These are phyloP conservation scores for Panurus biarmicus DNA, from an alignment of 2,113 vertebrate genomes.

Conservation along the genomic window DNA sequence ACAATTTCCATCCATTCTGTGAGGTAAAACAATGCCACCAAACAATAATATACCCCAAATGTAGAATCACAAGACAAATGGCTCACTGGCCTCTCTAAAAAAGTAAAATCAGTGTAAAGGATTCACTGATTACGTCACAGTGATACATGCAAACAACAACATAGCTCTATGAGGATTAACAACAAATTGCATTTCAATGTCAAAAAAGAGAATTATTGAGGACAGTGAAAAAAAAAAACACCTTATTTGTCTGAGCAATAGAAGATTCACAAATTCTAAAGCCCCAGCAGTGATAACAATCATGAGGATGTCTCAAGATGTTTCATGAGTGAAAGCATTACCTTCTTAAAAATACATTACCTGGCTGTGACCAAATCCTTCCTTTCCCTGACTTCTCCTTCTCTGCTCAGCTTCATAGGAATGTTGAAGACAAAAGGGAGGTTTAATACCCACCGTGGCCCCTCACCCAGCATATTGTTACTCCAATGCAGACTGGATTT, in stretches of 20 bases:
- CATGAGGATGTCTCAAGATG: neutral
- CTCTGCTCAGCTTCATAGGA: neutral
- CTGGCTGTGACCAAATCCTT: neutral
- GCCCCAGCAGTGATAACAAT: neutral
- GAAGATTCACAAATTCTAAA: neutral
- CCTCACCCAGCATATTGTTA: too few relatives aligned
- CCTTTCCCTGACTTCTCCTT: neutral
- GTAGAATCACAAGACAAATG: neutral
- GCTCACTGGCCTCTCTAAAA: neutral
- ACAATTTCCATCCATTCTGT: neutral
- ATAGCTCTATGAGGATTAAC: neutral
- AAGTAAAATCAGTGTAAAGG: neutral
- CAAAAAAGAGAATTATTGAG: neutral
- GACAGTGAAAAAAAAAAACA: neutral
- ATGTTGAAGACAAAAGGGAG: neutral
- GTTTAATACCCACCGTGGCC: neutral
- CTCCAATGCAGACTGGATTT: neutral
- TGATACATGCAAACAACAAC: neutral
- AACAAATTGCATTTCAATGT: neutral
- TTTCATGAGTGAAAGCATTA: neutral
- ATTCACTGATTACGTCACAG: neutral
- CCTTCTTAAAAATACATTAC: neutral
- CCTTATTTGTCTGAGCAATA: neutral
- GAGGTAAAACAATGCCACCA: conserved; percentile 1
- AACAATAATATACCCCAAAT: neutral